Conservation (phyloP, 2,113 vertebrate species). For the Actenoides lindsayi region DNA sequence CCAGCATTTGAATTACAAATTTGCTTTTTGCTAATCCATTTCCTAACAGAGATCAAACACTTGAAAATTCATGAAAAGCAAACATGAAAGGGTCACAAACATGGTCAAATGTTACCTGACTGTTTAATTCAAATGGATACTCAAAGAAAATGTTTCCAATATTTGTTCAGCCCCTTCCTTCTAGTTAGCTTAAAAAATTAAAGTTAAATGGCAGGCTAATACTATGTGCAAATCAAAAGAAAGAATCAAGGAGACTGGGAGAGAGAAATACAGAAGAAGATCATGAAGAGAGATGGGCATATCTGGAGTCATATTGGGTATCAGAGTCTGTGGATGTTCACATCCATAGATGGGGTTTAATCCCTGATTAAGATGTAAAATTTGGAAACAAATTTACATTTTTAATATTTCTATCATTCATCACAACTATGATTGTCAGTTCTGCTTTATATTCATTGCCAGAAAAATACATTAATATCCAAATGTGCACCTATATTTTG, state of each 20-base stretch:
- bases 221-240: slow-evolving; percentile 56
- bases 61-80: slow-evolving; percentile 72
- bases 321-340: background rate
- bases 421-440: background rate
- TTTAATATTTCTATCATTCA: background rate
- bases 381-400: background rate
- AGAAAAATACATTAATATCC: background rate
- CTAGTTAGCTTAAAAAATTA: slow-evolving; percentile 69
- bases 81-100: slow-evolving; percentile 66
- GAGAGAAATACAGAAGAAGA: slow-evolving; percentile 23
- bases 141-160: slow-evolving; percentile 65
- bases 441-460: background rate
- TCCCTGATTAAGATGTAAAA: background rate
- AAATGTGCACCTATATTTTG: background rate
- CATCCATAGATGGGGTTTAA: background rate
- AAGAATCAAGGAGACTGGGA: slow-evolving; percentile 14
- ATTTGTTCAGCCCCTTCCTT: slow-evolving; percentile 63
- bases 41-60: slow-evolving; percentile 67
- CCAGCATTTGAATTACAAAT: slow-evolving; percentile 69
- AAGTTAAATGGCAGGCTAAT: slow-evolving; percentile 65
- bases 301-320: background rate
- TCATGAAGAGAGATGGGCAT: background rate
- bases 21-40: slow-evolving; percentile 69
- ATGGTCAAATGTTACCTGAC: slow-evolving; percentile 67
- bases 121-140: slow-evolving; percentile 69